Evolutionary conservation across 2,113 vertebrate species (phyloP), one percentile per base, ranked within the genome.

Genomic region (Stercorarius parasiticus): DNA sequence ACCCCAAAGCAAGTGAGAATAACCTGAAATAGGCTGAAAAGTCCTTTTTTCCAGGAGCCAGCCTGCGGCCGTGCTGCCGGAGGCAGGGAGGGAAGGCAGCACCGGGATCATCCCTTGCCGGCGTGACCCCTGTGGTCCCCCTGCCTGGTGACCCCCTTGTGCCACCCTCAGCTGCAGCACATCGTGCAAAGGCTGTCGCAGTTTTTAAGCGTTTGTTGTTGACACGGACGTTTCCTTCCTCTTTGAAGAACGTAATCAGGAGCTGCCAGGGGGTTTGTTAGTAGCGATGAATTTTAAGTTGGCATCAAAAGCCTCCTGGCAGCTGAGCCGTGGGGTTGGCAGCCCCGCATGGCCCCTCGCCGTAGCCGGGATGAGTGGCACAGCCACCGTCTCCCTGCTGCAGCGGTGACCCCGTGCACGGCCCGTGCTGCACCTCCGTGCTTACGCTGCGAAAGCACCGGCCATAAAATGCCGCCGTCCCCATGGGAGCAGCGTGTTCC

Each of bases 381-480:
- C 1, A 12, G 93, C 27, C 36, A 0, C 34, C 13, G 0, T 22
- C 49, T 42, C 52, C 73, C 47, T 1, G 5, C 52, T 0, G 18
- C 1, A 25, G 3, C 3, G 0, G 36, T 14, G 25, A 6, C 62
- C 16, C 86, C 2, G 1, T 1, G 70, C 71, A 1, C 2, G 8
- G 17, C 32, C 45, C 1, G 4, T 13, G 38, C 61, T 0, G 36
- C 49, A 11, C 25, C 61, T 38, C 43, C 1, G 1, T 5, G 67
- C 69, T 59, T 4, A 6, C 12, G 8, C 77, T 13, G 10, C 1
- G 8, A 8, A 8, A 38, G 36, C 73, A 10, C 32, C 1, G 18
- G 50, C 81, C 25, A 0, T 13, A 25, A 52, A 88, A 40, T 0
- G 65, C 12, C 13, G 0, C 73, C 0, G 0, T 18, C 10, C 30